A percentile compares a stretch with the other conserved stretches of the same genome.
Conservation (phyloP, 2,113 vertebrate species). For the Centropristis striata region DNA sequence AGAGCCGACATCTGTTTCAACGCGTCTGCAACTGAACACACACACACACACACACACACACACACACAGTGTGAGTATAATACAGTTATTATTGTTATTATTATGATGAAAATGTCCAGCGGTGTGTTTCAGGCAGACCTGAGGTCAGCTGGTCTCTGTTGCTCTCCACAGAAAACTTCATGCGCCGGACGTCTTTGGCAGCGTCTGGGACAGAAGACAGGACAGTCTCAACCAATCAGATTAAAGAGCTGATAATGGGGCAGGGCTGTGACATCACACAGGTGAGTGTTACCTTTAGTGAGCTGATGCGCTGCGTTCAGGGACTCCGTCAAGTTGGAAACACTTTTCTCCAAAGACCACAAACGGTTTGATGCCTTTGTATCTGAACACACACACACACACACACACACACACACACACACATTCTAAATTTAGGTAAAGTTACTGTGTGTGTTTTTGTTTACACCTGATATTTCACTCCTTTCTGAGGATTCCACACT, state of each 20-base stretch:
- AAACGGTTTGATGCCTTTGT: not conserved
- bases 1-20: constrained; percentile 64
- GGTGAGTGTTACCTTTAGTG: constrained; percentile 34
- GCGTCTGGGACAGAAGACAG: constrained; percentile 32
- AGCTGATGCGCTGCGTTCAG: not conserved
- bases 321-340: constrained; percentile 43
- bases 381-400: constrained; percentile 9
- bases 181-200: constrained; percentile 43
- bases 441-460: no score
- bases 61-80: not conserved
- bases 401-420: no score
- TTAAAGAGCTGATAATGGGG: no score
- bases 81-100: no score
- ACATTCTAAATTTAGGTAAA: no score
- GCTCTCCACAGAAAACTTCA: constrained; percentile 72
- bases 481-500: no score
- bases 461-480: no score
- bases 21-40: constrained; percentile 58
- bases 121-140: constrained; percentile 17
- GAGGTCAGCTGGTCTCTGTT: constrained; percentile 74
- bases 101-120: no score
- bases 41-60: constrained; percentile 14
- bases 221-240: no score
- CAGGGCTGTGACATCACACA: no score
- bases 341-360: constrained; percentile 24